phyloP scores from a whole-genome alignment of 2,888 invertebrate genomes.

The Orchesellides sinensis region DNA sequence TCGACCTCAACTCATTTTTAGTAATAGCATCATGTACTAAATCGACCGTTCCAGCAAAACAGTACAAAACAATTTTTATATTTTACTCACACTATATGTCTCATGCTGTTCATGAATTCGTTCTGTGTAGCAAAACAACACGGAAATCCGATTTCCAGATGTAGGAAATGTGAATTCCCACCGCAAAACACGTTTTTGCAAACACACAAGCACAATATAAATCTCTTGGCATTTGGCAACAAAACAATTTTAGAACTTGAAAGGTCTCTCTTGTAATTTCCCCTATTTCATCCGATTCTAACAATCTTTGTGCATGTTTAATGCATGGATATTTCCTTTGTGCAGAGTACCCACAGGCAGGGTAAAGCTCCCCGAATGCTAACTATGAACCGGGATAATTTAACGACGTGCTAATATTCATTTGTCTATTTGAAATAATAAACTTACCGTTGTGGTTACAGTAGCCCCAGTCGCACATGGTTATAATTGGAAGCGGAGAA shows the following conservation, averaged over 20 bases:
- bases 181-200: conserved; percentile 3
- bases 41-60: background rate
- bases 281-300: conserved; percentile 32
- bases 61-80: no score
- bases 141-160: conserved; percentile 52
- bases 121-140: no score
- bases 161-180: conserved; percentile 28
- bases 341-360: background rate
- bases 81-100: no score
- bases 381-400: conserved; percentile 2
- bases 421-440: no score
- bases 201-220: background rate
- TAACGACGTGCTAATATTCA: conserved; percentile 13
- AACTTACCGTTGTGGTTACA: conserved; percentile 72
- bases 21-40: background rate
- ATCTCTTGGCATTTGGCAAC: conserved; percentile 26
- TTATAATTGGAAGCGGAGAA: conserved; percentile 41
- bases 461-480: conserved; percentile 72
- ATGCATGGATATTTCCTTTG: background rate
- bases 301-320: background rate
- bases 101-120: no score
- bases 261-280: conserved; percentile 33
- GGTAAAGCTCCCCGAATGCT: background rate
- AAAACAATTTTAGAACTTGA: conserved; percentile 31
- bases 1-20: background rate